These are phyloP conservation scores for Ormyrus pomaceus DNA, from an alignment of 2,888 invertebrate genomes.

Conservation along the genomic window DNA sequence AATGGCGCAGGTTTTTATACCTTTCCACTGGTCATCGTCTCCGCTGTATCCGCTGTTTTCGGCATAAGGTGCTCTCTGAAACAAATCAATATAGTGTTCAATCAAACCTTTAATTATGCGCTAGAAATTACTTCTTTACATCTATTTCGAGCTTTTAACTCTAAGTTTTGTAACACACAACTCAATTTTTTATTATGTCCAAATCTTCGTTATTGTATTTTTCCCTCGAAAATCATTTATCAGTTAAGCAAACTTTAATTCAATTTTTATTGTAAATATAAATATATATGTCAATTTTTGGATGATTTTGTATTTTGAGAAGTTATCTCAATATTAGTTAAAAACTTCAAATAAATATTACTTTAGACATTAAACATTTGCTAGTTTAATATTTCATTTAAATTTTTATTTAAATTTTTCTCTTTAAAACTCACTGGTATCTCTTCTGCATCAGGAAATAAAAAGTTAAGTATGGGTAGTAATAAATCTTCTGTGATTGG, in stretches of 20 bases:
- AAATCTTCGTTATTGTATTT: too few relatives aligned
- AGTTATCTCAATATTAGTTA: neutral
- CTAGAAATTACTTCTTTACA: too few relatives aligned
- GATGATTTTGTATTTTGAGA: neutral
- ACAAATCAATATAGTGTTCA: too few relatives aligned
- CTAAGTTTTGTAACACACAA: too few relatives aligned
- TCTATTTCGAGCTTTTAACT: too few relatives aligned
- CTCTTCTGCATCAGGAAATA: slow-evolving; percentile 92
- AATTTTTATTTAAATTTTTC: neutral
- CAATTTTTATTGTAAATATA: neutral
- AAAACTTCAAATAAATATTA: neutral
- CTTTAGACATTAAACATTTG: too few relatives aligned
- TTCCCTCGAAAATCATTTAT: too few relatives aligned
- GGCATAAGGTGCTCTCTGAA: slow-evolving; percentile 46
- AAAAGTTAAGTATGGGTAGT: slow-evolving; percentile 86
- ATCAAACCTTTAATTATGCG: too few relatives aligned
- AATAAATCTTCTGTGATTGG: slow-evolving; percentile 87
- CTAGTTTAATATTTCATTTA: too few relatives aligned
- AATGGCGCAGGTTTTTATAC: slow-evolving; percentile 86
- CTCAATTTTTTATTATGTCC: too few relatives aligned
- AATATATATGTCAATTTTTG: neutral
- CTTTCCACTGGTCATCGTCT: slow-evolving; percentile 71
- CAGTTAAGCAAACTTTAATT: too few relatives aligned
- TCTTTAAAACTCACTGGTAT: slow-evolving; percentile 73
- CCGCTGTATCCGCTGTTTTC: slow-evolving; percentile 63